Base-by-base conservation (phyloP, 2,888 invertebrate genomes). In the Campoplex nolae region DNA sequence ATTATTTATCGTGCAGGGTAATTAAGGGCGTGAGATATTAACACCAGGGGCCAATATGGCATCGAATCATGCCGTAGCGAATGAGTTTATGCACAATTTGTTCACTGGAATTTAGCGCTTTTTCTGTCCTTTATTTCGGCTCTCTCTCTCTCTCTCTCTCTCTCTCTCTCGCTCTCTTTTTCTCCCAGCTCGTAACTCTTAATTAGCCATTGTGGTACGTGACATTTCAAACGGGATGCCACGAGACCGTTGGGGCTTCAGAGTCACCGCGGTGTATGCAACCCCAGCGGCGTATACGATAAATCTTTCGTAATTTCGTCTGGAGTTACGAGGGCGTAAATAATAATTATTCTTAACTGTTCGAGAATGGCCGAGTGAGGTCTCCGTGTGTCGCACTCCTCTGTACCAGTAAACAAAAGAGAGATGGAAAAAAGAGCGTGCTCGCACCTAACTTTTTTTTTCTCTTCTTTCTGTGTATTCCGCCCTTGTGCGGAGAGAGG, bases 311-410 rank as follows among this genome's bases (percentile, higher is more conserved):
- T 79, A 79, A 88, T 86, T 81, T 83, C 86, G 86, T 80, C 54
- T 23, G 42, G 84, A 88, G 87, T 88, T 84, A 88, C 84, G 87
- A 84, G 84, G 86, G 78, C 84, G 88, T 86, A 87, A 88, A 85
- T 85, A 87, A 87, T 87, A 87, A 87, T 88, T 88, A 88, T 88
- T 88, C 87, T 85, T 85, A 87, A 85, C 84, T 71, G 84, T 85
- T 85, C 71, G 84, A 62, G 84, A 70, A 85, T 76, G 81, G 76
- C 28, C 51, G 81, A 62, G 74, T 38, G 42, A 70, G 79, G 58
- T 70, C 32, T 81, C 45, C 13, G 54, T 56, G 68, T 51, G 71
- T 73, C 73, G 75, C 51, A 32, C 54, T 56, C 58, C 58, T 23
- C 23, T 54, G 16, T 38, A 48, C 67, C 45, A 7, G 38, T 67